Conservation (phyloP, 2,888 invertebrate species). For the Unio pictorum region DNA sequence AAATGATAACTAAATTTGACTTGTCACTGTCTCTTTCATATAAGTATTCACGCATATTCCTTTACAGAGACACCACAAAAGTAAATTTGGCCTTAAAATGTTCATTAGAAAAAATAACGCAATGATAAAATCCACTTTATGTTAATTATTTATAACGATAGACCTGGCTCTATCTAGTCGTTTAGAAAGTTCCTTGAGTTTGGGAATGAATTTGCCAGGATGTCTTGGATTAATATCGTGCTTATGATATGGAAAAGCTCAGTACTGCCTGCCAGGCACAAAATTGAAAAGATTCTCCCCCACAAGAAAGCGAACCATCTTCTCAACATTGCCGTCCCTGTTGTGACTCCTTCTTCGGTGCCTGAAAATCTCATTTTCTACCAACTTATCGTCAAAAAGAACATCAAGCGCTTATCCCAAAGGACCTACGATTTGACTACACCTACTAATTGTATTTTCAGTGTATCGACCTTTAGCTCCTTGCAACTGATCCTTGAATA, state of each 20-base stretch:
- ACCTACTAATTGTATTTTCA: too few relatives aligned
- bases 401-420: slow-evolving; percentile 14
- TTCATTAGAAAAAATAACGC: too few relatives aligned
- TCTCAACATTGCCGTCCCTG: slow-evolving; percentile 9
- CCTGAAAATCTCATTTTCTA: slow-evolving; percentile 14
- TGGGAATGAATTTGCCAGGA: too few relatives aligned
- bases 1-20: too few relatives aligned
- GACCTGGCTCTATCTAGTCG: too few relatives aligned
- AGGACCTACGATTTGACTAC: slow-evolving; percentile 17
- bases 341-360: slow-evolving; percentile 11
- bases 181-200: slow-evolving; percentile 9
- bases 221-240: slow-evolving; percentile 5
- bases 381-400: slow-evolving; percentile 12
- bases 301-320: not conserved
- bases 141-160: slow-evolving; percentile 8
- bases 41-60: too few relatives aligned
- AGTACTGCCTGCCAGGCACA: not conserved
- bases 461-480: slow-evolving; percentile 18
- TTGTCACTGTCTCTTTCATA: too few relatives aligned
- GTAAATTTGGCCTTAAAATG: too few relatives aligned
- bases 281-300: not conserved
- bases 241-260: slow-evolving; percentile 1
- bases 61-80: too few relatives aligned
- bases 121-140: slow-evolving; percentile 1
- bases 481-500: slow-evolving; percentile 22